phyloP scores from a whole-genome alignment of 2,797 vertebrate genomes.

The Enteromius mattozi region DNA sequence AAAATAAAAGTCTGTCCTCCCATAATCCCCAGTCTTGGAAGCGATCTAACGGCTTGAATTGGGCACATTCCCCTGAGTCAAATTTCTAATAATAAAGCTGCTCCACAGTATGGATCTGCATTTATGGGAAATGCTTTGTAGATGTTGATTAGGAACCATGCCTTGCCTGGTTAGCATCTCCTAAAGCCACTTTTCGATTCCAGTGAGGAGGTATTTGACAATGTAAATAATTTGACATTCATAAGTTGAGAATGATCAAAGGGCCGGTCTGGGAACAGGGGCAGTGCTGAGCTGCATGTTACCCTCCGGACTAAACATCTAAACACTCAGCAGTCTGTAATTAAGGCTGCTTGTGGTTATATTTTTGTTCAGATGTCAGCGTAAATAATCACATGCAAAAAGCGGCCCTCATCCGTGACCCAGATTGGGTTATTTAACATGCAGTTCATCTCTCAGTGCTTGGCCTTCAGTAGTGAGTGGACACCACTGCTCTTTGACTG shows the following conservation, averaged over 20 bases:
- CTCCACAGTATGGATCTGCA: constrained; percentile 30
- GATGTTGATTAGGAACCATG: constrained; percentile 40
- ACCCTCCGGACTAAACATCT: constrained; percentile 48
- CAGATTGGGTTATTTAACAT: constrained; percentile 54
- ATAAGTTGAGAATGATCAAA: constrained; percentile 75
- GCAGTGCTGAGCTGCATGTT: constrained; percentile 43
- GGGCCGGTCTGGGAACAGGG: constrained; percentile 58
- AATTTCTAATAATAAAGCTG: constrained; percentile 56
- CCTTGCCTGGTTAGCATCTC: constrained; percentile 53
- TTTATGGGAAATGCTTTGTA: constrained; percentile 55
- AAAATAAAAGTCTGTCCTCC: constrained; percentile 26
- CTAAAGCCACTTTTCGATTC: constrained; percentile 59
- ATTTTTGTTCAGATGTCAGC: constrained; percentile 54
- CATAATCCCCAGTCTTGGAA: not conserved
- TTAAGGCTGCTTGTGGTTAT: constrained; percentile 48
- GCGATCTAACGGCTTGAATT: not conserved
- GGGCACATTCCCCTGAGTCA: constrained; percentile 22
- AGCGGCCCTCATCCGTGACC: constrained; percentile 53
- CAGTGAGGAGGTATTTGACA: constrained; percentile 74
- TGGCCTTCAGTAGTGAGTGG: constrained; percentile 19
- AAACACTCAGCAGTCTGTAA: constrained; percentile 50
- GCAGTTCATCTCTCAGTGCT: constrained; percentile 38
- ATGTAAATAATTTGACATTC: constrained; percentile 77
- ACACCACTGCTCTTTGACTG: not conserved
- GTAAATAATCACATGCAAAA: constrained; percentile 66